These are phyloP conservation scores for Campoplex capitator DNA, from an alignment of 2,888 invertebrate species.

Conservation along the genomic window DNA sequence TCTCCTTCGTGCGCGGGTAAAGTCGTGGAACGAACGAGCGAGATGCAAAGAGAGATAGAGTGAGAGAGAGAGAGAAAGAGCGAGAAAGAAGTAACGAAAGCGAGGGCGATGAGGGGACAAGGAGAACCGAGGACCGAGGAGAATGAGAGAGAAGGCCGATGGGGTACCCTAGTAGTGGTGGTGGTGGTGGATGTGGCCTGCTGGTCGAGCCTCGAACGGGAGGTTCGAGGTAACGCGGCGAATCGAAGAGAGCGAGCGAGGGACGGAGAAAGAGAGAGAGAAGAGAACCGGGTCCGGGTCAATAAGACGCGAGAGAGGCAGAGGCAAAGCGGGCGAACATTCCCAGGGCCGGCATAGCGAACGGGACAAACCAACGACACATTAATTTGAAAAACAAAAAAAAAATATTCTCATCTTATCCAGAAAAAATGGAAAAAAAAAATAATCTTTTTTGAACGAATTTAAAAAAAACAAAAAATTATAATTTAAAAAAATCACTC, in stretches of 20 bases:
- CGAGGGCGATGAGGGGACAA: constrained; percentile 70
- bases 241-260: constrained; percentile 76
- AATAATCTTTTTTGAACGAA: not conserved
- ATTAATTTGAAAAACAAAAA: constrained; percentile 55
- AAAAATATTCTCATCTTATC: constrained; percentile 17
- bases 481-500: not conserved
- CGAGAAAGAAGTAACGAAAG: constrained; percentile 68
- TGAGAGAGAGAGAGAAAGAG: constrained; percentile 59
- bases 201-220: constrained; percentile 58
- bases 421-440: not conserved
- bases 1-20: constrained; percentile 69
- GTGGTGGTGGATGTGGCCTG: constrained; percentile 57
- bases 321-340: constrained; percentile 80
- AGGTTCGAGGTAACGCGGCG: constrained; percentile 73
- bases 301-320: constrained; percentile 83
- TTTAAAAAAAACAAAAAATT: not conserved
- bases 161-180: constrained; percentile 33
- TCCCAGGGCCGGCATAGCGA: constrained; percentile 83
- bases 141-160: constrained; percentile 70
- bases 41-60: constrained; percentile 60
- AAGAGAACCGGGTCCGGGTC: constrained; percentile 84
- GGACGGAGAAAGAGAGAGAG: constrained; percentile 76
- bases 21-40: constrained; percentile 64
- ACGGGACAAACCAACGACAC: constrained; percentile 77
- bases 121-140: constrained; percentile 66